phyloP scores from a whole-genome alignment of 1,140 invertebrate species.

The Phenacoccus solenopsis region DNA sequence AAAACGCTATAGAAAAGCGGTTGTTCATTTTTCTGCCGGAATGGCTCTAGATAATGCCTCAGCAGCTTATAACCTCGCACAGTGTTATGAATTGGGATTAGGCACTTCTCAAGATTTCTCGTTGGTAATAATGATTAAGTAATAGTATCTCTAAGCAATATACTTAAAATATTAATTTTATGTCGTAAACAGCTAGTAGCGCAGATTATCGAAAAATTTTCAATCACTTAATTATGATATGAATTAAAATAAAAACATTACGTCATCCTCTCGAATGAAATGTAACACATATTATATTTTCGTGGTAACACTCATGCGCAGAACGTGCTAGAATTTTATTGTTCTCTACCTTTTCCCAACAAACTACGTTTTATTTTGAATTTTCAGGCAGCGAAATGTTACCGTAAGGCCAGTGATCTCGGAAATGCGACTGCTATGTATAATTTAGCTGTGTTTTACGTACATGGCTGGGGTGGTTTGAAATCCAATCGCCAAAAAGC shows the following conservation, averaged over 20 bases:
- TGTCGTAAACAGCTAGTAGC: no score
- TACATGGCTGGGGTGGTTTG: conserved; percentile 44
- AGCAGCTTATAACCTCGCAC: conserved; percentile 45
- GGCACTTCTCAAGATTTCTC: conserved; percentile 42
- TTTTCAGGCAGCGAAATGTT: conserved; percentile 45
- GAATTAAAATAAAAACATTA: no score
- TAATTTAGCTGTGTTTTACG: conserved; percentile 48
- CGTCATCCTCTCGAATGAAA: no score
- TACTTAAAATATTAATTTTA: no score
- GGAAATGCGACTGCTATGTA: conserved; percentile 47
- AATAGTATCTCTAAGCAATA: no score
- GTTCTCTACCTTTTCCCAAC: conserved; percentile 10
- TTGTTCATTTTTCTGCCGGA: conserved; percentile 38
- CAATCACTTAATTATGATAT: no score
- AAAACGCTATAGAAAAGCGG: conserved; percentile 32
- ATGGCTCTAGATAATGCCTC: conserved; percentile 40
- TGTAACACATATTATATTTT: no score
- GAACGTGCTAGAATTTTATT: no score
- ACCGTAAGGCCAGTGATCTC: conserved; percentile 40
- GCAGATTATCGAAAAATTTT: no score
- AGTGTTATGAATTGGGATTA: conserved; percentile 47
- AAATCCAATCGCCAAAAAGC: conserved; percentile 35
- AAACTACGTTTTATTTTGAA: not conserved
- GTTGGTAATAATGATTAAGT: conserved; percentile 37
- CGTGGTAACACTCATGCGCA: no score